Base-by-base conservation (phyloP, 2,888 invertebrate genomes). In the Leucoma salicis region DNA sequence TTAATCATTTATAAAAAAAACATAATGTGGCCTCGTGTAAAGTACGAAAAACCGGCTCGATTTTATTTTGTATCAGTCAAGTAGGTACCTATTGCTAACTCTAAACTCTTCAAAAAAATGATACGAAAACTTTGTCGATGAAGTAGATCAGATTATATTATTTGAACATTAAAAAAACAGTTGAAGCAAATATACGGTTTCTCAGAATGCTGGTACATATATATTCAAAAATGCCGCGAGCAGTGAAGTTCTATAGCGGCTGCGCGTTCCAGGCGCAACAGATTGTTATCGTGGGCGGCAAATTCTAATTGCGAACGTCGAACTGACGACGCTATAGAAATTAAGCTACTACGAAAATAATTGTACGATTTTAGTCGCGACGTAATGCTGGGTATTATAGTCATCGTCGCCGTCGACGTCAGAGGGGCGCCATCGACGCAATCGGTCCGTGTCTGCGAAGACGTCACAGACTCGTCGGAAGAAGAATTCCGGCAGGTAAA, bases 251-350 rank as follows among this genome's bases (percentile, higher is more conserved):
- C 42, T 42, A 59, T 24, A 69, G 81, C 85, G 86, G 38, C 78
- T 74, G 81, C 85, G 85, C 80, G 71, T 36, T 49, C 46, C 38
- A 71, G 51, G 66, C 72, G 87, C 88, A 89, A 89, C 88, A 89
- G 88, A 73, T 88, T 71, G 87, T 70, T 69, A 74, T 66, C 50
- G 69, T 66, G 70, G 77, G 86, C 86, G 87, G 83, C 82, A 86
- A 85, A 77, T 76, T 82, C 67, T 72, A 78, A 77, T 58, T 53
- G 49, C 51, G 57, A 61, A 70, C 80, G 80, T 79, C 77, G 75
- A 62, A 60, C 43, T 52, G 58, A 58, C 66, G 70, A 71, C 73
- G 76, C 64, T 49, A 63, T 66, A 64, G 66, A 75, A 73, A 78
- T 71, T 74, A 68, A 52, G 69, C 62, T 55, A 62, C 44, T 74